Base-by-base conservation (phyloP, 2,113 vertebrate species). In the Sialia sialis region DNA sequence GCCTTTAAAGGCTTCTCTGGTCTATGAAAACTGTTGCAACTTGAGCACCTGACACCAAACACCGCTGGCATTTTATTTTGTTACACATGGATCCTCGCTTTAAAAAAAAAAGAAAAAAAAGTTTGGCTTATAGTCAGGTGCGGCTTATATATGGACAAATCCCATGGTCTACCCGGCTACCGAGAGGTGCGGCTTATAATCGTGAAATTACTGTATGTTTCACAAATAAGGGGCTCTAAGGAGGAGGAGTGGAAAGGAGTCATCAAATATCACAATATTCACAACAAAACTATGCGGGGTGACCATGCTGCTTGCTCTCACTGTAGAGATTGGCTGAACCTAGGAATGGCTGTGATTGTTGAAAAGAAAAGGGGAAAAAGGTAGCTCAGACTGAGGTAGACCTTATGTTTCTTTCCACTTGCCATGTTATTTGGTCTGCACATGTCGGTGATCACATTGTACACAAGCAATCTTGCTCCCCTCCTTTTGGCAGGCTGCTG, bases 401-500 rank as follows among this genome's bases (percentile, higher is more conserved):
- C 29, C 11, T 36, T 6, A 2, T 39, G 7, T 34, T 67, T 63
- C 49, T 66, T 85, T 86, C 51, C 21, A 27, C 11, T 74, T 56
- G 13, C 18, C 10, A 4, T 43, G n/a, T 1, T 46, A 26, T 81
- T 69, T 55, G 67, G 27, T n/a, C 48, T 74, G 13, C 41, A 7
- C 22, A 6, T 0, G 10, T 26, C 15, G 19, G 8, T 54, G 36
- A 34, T 18, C 34, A 8, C 1, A 5, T 3, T 74, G 27, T 13
- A 10, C 4, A 5, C 0, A 0, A 64, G 8, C 27, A 36, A 8
- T 67, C 48, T 72, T 49, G 11, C 11, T 60, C 21, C 16, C 44
- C 16, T 39, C 3, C 1, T 49, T 82, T 34, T 82, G 69, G 84
- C 75, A 48, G 16, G 29, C 22, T 62, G 26, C 26, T 82, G 77